Evolutionary conservation across 2,888 invertebrate genomes (phyloP).

Genomic region (Philhelius pedissequus): DNA sequence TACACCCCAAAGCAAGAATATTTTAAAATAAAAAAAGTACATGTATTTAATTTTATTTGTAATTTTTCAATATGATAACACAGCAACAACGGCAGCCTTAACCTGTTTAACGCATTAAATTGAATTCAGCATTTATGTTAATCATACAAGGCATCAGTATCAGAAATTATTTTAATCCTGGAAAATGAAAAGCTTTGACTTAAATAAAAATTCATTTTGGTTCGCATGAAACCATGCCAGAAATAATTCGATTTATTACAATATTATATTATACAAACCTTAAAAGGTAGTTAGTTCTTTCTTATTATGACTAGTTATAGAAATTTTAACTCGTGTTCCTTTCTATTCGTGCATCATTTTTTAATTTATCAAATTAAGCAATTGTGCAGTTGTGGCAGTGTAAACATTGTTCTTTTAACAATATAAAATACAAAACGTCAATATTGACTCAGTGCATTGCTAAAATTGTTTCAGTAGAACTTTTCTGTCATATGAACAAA

Average conservation of each 20-base stretch:
- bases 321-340: not conserved
- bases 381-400: conserved; percentile 4
- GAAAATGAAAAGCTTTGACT: not conserved
- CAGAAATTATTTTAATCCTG: no score
- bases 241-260: not conserved
- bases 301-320: not conserved
- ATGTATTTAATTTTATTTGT: no score
- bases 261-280: not conserved
- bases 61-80: no score
- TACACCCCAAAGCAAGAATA: no score
- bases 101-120: no score
- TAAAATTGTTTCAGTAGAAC: not conserved
- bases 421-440: not conserved
- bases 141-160: no score
- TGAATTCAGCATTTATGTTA: no score
- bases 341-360: not conserved
- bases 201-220: not conserved
- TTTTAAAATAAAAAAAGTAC: no score
- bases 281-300: conserved; percentile 2
- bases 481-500: not conserved
- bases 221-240: conserved; percentile 7
- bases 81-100: no score
- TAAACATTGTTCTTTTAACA: not conserved
- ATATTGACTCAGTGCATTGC: not conserved
- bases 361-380: not conserved